Conservation (phyloP, 2,888 invertebrate genomes). For the Lithophane semibrunnea region DNA sequence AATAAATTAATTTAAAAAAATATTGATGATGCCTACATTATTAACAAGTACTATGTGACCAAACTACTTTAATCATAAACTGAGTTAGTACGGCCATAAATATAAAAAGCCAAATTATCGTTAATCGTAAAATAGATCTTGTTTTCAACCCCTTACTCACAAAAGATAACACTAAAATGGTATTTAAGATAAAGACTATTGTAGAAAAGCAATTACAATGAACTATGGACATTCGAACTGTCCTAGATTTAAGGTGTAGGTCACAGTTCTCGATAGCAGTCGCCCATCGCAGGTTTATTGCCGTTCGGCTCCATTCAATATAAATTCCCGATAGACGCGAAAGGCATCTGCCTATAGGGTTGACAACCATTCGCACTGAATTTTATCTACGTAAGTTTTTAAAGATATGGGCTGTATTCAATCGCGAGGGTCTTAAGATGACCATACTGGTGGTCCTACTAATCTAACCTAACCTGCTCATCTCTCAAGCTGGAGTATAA, state of each 20-base stretch:
- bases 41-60: background rate
- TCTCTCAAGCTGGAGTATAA: too few relatives aligned
- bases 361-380: slow-evolving; percentile 19
- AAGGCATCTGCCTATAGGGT: slow-evolving; percentile 67
- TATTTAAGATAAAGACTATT: background rate
- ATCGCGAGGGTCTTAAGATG: background rate
- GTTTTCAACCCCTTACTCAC: background rate
- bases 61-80: background rate
- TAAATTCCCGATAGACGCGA: slow-evolving; percentile 72
- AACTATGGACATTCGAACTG: slow-evolving; percentile 37
- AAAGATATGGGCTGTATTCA: too few relatives aligned
- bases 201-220: slow-evolving; percentile 31
- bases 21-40: too few relatives aligned
- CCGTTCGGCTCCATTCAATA: slow-evolving; percentile 70
- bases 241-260: slow-evolving; percentile 62
- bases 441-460: background rate
- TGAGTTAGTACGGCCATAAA: background rate
- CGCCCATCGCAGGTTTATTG: slow-evolving; percentile 68
- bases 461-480: too few relatives aligned
- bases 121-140: background rate
- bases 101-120: background rate
- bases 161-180: background rate
- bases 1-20: too few relatives aligned
- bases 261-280: slow-evolving; percentile 58
- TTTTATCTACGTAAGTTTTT: background rate